A percentile compares a stretch with the other conserved stretches of the same genome.
Conservation (phyloP, 1,140 invertebrate genomes). For the Coptotermes formosanus region DNA sequence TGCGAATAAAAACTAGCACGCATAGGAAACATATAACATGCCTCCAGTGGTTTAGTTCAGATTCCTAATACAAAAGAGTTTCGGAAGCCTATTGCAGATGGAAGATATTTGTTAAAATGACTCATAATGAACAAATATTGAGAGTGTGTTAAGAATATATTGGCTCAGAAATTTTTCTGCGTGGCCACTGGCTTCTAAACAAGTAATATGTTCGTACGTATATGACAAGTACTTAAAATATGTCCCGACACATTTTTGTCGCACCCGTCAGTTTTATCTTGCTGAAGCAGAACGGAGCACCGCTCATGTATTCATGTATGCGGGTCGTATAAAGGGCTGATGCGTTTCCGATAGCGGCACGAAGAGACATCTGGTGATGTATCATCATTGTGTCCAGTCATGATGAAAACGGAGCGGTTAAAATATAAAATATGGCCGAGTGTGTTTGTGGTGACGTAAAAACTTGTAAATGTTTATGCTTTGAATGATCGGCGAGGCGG, state of each 20-base stretch:
- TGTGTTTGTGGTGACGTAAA: background rate
- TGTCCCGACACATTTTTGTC: background rate
- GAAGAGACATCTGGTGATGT: conserved; percentile 6
- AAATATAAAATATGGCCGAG: background rate
- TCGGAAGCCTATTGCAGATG: no score
- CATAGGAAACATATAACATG: no score
- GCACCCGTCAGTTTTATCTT: background rate
- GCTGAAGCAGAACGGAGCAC: background rate
- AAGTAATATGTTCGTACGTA: no score
- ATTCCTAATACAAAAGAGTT: no score
- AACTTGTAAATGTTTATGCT: conserved; percentile 16
- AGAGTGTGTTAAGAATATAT: no score
- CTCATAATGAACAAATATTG: no score
- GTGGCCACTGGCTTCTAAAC: no score
- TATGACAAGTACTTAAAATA: no score
- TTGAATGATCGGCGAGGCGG: background rate
- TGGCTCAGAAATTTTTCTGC: no score
- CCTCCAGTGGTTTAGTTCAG: no score
- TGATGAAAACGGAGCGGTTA: background rate
- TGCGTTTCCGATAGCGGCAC: conserved; percentile 7
- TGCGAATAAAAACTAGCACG: no score
- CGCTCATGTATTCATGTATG: conserved; percentile 14
- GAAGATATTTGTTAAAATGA: no score
- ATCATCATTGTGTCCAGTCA: conserved; percentile 18
- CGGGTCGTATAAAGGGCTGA: conserved; percentile 1